Evolutionary conservation across 2,797 vertebrate species (phyloP), one percentile per base, ranked within the genome.

Genomic region (Tauraco hartlaubi): DNA sequence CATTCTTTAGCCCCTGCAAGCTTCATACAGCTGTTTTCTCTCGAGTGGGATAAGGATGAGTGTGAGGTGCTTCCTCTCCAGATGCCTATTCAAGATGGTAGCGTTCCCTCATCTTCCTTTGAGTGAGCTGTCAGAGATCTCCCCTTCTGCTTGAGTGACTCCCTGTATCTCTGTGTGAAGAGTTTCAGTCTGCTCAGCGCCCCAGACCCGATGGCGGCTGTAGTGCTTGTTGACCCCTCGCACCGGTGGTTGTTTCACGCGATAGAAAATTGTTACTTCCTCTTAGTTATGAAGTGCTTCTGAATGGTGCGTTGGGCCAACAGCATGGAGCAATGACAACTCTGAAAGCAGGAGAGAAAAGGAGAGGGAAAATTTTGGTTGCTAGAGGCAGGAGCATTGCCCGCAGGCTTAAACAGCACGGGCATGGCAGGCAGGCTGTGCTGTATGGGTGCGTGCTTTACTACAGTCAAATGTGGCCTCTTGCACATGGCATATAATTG

Each of bases 401-500:
- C 48, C 1, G 0, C 1, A 7, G 48, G 11, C 35, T 84, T 56
- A 10, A 41, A 29, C 4, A 52, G 46, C 2, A 8, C 35, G 13
- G 17, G 43, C 33, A 56, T 1, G 6, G 43, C 23, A 14, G 1
- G 17, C 46, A 46, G 79, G 12, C 51, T 12, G 37, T 17, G 51
- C 63, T 12, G 4, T 9, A 14, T 1, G 6, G 26, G 12, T 2
- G 9, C 13, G 15, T 0, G 1, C 68, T 64, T 44, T 4, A 33
- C n/a, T 5, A 2, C 18, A 12, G 13, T 5, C 9, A 22, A 15
- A 48, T 5, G 33, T 51, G 51, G 41, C 5, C 74, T 54, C 19
- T 64, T 35, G 46, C 28, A 10, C 0, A 0, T 20, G 37, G 9
- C 11, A 2, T 23, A 16, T 41, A 23, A 26, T n/a, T n/a, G 11